phyloP scores from a whole-genome alignment of 2,797 vertebrate genomes.

The Melanotaenia boesemani region DNA sequence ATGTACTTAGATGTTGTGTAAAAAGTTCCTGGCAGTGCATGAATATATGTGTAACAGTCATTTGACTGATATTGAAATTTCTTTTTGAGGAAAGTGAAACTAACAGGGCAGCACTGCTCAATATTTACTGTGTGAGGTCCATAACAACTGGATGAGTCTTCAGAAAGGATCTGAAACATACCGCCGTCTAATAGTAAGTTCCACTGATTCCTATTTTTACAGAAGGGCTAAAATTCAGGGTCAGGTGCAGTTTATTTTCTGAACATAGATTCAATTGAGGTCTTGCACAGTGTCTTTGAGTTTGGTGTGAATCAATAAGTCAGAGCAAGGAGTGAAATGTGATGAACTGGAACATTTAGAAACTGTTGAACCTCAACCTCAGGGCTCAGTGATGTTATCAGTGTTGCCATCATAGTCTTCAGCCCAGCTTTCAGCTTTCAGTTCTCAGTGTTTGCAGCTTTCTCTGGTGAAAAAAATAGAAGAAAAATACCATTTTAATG shows the following conservation, averaged over 20 bases:
- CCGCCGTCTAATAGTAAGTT: not conserved
- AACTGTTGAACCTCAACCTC: not conserved
- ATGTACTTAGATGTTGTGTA: too few species aligned
- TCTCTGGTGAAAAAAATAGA: not conserved
- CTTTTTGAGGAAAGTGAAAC: not conserved
- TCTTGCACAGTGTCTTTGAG: not conserved
- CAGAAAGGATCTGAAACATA: not conserved
- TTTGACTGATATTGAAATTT: not conserved
- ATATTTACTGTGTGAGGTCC: not conserved
- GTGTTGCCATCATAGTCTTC: not conserved
- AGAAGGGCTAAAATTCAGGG: not conserved
- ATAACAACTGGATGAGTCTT: not conserved
- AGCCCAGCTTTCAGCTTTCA: not conserved
- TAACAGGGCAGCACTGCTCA: not conserved
- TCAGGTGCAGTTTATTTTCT: not conserved
- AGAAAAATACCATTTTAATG: not conserved
- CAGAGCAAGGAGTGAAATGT: not conserved
- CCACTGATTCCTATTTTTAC: not conserved
- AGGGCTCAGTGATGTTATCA: not conserved
- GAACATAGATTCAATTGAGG: not conserved
- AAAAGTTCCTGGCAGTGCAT: not conserved
- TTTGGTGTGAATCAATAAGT: not conserved
- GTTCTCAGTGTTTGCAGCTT: not conserved
- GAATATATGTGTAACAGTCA: not conserved
- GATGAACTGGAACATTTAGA: not conserved